Conservation (phyloP, 2,797 vertebrate genomes). For the Myotis daubentonii region DNA sequence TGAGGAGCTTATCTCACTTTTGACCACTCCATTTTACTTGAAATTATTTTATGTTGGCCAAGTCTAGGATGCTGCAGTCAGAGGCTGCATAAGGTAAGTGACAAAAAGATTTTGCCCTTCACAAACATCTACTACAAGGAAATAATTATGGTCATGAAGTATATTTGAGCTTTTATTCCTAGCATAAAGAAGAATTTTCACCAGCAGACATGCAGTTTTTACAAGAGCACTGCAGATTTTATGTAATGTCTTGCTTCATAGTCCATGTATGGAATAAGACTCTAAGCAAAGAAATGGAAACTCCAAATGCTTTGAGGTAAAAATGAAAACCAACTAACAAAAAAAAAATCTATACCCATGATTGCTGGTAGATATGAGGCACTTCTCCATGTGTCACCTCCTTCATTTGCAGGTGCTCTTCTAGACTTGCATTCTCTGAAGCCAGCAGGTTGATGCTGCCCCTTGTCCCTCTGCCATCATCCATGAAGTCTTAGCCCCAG, state of each 20-base stretch:
- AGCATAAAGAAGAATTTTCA: slow-evolving; percentile 91
- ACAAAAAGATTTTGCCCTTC: slow-evolving; percentile 93
- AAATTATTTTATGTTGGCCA: slow-evolving; percentile 92
- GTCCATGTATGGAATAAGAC: slow-evolving; percentile 93
- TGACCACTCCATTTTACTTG: slow-evolving; percentile 90
- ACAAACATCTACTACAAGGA: slow-evolving; percentile 90
- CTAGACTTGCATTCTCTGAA: not conserved
- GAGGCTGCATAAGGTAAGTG: slow-evolving; percentile 92
- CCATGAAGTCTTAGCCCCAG: not conserved
- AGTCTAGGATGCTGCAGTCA: slow-evolving; percentile 91
- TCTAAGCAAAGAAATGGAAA: slow-evolving; percentile 91
- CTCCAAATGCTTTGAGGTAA: slow-evolving; percentile 90
- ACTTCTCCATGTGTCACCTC: not conserved
- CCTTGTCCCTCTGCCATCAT: not conserved
- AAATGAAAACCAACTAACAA: slow-evolving; percentile 73
- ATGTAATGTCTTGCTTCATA: slow-evolving; percentile 93
- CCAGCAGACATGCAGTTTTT: slow-evolving; percentile 91
- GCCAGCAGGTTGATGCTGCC: not conserved
- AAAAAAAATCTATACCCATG: not conserved
- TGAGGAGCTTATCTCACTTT: slow-evolving; percentile 93
- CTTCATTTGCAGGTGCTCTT: not conserved
- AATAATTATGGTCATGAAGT: slow-evolving; percentile 92
- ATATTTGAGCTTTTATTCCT: slow-evolving; percentile 93
- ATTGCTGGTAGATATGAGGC: not conserved
- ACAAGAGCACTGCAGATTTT: slow-evolving; percentile 92